Evolutionary conservation across 1,140 invertebrate species (phyloP).

Genomic region (Propsilocerus akamusi): DNA sequence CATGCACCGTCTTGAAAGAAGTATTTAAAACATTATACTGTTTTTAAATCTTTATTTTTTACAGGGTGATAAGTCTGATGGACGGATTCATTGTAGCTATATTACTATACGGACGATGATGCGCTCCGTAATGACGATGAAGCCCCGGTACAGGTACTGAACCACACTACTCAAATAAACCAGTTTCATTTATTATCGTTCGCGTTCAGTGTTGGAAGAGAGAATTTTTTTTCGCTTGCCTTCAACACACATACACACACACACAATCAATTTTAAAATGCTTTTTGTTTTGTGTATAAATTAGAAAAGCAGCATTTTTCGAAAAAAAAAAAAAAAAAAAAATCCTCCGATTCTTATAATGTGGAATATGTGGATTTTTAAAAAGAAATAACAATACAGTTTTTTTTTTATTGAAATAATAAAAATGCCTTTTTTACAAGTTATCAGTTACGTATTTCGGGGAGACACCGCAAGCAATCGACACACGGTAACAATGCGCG

Average conservation of each 20-base stretch:
- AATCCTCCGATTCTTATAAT: too few relatives aligned
- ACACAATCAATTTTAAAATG: too few relatives aligned
- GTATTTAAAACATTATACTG: constrained; percentile 4
- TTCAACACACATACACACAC: neutral
- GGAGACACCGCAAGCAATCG: neutral
- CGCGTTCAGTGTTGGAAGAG: too few relatives aligned
- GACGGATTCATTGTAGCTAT: neutral
- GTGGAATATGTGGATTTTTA: constrained; percentile 1
- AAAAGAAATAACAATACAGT: neutral
- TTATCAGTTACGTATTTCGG: neutral
- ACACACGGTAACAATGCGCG: neutral
- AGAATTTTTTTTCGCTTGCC: too few relatives aligned
- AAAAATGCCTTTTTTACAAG: neutral
- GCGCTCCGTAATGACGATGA: too few relatives aligned
- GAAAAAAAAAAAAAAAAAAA: too few relatives aligned
- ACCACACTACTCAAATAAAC: neutral
- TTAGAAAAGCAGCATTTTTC: too few relatives aligned
- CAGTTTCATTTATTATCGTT: neutral
- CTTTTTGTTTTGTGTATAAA: too few relatives aligned
- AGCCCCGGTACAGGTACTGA: neutral
- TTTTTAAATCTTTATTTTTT: neutral
- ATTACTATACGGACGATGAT: neutral
- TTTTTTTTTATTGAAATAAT: constrained; percentile 2
- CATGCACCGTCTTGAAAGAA: too few relatives aligned
- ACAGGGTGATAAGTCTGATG: neutral